Evolutionary conservation across 1,140 invertebrate genomes (phyloP), one percentile per base, ranked within the genome.

Genomic region (Battus philenor): DNA sequence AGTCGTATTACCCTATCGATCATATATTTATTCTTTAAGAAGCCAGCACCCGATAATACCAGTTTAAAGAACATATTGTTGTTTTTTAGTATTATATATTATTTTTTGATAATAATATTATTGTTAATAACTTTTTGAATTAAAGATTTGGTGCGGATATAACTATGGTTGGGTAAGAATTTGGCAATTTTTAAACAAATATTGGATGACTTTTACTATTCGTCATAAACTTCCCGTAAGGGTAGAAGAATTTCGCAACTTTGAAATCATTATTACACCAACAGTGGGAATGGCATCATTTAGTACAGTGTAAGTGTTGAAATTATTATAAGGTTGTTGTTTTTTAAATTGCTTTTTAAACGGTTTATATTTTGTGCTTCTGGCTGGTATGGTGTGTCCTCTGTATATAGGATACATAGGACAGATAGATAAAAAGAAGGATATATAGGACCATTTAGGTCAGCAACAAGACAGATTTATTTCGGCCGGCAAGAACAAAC

Each of bases 201-300:
- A 69, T 24, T 84, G 76, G 72, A 30, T 80, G 8, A 46, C 70
- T 1, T 84, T 84, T 47, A 66, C 70, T 8, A 78, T 84, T 27
- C 49, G 65, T 8, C 74, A 81, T 32, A 41, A 50, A 3, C 71
- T 80, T 41, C 64, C 70, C 18, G 68, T 77, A 8, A 62, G 64
- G 43, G 75, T 80, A 0, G 26, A 34, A 8, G 68, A 78, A 4
- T 44, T 80, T 27, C 51, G 45, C 7, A 43, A 54, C 12, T 54
- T 61, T 22, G 39, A 65, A 1, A 67, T 56, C n/a, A 67, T 59
- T 4, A 33, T 77, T 2, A 56, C 36, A 8, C 67, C 66, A 30
- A 38, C 41, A 8, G 18, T 53, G 17, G 75, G 71, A 41, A 9
- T 65, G 7, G 54, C 47, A 2, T 31, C 47, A 17, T 24, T 77